Conservation (phyloP, 2,888 invertebrate species). For the Nezara viridula region DNA sequence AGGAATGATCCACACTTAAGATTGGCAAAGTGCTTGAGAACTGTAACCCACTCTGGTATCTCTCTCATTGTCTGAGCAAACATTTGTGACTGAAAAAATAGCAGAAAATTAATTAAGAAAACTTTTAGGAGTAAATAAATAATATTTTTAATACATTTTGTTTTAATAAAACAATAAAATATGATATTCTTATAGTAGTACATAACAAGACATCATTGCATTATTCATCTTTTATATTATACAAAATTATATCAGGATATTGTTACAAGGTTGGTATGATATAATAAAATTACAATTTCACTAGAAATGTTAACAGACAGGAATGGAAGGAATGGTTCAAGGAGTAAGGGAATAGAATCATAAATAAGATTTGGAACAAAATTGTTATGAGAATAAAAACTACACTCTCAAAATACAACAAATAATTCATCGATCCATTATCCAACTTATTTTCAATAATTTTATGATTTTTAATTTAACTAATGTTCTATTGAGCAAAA, state of each 20-base stretch:
- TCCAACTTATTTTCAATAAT: not conserved
- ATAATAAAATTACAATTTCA: not conserved
- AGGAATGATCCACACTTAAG: conserved; percentile 92
- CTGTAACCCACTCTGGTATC: conserved; percentile 95
- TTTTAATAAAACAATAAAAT: not conserved
- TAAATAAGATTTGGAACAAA: not conserved
- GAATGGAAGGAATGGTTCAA: too few species aligned
- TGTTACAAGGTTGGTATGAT: not conserved
- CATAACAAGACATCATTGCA: not conserved
- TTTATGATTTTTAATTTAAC: too few species aligned
- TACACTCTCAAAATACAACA: not conserved
- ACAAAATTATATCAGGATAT: not conserved
- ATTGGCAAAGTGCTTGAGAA: conserved; percentile 90
- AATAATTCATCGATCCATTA: not conserved
- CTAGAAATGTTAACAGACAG: not conserved
- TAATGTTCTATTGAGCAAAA: too few species aligned
- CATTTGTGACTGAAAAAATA: conserved; percentile 80
- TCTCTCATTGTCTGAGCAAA: conserved; percentile 92
- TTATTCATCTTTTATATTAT: not conserved
- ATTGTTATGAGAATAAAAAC: not conserved
- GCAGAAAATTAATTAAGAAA: not conserved
- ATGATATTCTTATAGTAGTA: not conserved
- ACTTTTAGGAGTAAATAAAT: not conserved
- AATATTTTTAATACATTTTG: not conserved
- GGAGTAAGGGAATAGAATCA: not conserved